These are phyloP conservation scores for Limanda limanda DNA, from an alignment of 2,113 vertebrate genomes.

Conservation along the genomic window DNA sequence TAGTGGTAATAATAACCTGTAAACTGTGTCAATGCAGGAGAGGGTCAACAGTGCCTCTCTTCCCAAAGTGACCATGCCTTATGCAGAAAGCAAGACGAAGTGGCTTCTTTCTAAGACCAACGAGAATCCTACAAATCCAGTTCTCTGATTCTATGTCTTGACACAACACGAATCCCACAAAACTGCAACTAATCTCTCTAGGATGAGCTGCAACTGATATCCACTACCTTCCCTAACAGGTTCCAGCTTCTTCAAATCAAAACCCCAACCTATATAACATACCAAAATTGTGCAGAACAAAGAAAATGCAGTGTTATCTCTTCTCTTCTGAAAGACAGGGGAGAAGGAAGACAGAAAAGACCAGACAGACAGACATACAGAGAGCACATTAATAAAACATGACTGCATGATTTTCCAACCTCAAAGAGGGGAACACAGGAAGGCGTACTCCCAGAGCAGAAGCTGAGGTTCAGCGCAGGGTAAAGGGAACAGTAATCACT, in stretches of 20 bases:
- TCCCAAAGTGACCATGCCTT: slow-evolving; percentile 58
- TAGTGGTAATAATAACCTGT: slow-evolving; percentile 22
- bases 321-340: slow-evolving; percentile 38
- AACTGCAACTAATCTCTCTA: slow-evolving; percentile 37
- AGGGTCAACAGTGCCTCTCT: slow-evolving; percentile 39
- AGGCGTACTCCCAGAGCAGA: slow-evolving; percentile 67
- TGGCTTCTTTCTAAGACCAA: slow-evolving; percentile 3
- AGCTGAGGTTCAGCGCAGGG: slow-evolving; percentile 80
- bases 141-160: slow-evolving; percentile 19
- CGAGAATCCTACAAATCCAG: slow-evolving; percentile 6
- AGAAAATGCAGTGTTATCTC: slow-evolving; percentile 49
- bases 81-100: slow-evolving; percentile 47
- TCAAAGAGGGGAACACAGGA: slow-evolving; percentile 80
- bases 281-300: slow-evolving; percentile 46
- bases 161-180: slow-evolving; percentile 28
- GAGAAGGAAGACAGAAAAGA: slow-evolving; percentile 37
- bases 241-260: slow-evolving; percentile 14
- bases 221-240: slow-evolving; percentile 23
- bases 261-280: slow-evolving; percentile 9
- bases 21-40: slow-evolving; percentile 43
- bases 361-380: slow-evolving; percentile 21
- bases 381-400: slow-evolving; percentile 83
- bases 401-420: slow-evolving; percentile 80
- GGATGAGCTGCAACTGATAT: slow-evolving; percentile 33
- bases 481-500: slow-evolving; percentile 77